Evolutionary conservation across 2,888 invertebrate genomes (phyloP).

Genomic region (Nysson spinosus): DNA sequence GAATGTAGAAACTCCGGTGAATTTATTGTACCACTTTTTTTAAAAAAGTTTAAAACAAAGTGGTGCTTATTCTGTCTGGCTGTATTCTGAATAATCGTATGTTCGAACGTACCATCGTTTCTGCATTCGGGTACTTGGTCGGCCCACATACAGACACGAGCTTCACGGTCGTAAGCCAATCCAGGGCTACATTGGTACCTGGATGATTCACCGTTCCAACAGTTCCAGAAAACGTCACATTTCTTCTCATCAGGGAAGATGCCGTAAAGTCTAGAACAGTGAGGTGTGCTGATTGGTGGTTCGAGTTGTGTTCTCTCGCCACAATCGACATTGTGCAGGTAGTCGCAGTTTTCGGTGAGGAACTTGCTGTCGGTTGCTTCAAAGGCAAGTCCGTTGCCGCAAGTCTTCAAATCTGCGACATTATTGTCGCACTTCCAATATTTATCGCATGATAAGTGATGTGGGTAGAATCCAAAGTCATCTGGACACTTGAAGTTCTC

Average conservation of each 20-base stretch:
- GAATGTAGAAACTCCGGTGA: too few species aligned
- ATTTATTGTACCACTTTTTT: too few species aligned
- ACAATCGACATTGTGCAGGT: slow-evolving; percentile 95
- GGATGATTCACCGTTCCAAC: slow-evolving; percentile 97
- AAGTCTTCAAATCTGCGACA: slow-evolving; percentile 91
- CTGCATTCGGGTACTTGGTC: slow-evolving; percentile 96
- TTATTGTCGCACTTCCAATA: slow-evolving; percentile 97
- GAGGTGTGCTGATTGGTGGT: slow-evolving; percentile 89
- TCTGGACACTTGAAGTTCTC: slow-evolving; percentile 95
- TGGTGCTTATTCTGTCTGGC: too few species aligned
- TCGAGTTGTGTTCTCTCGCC: slow-evolving; percentile 92
- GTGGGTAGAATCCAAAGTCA: slow-evolving; percentile 96
- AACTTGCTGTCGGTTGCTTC: slow-evolving; percentile 93
- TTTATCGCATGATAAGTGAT: slow-evolving; percentile 93
- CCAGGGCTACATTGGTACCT: slow-evolving; percentile 97
- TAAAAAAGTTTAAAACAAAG: too few species aligned
- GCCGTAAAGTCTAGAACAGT: slow-evolving; percentile 92
- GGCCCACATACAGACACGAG: slow-evolving; percentile 97
- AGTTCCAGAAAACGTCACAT: slow-evolving; percentile 97
- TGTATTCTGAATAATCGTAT: too few species aligned
- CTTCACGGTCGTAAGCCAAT: slow-evolving; percentile 94
- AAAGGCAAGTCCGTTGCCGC: slow-evolving; percentile 95
- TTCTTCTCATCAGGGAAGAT: slow-evolving; percentile 93
- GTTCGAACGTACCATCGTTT: slow-evolving; percentile 89
- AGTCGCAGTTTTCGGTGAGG: slow-evolving; percentile 96